Base-by-base conservation (phyloP, 1,140 invertebrate species). In the Polypedilum vanderplanki region DNA sequence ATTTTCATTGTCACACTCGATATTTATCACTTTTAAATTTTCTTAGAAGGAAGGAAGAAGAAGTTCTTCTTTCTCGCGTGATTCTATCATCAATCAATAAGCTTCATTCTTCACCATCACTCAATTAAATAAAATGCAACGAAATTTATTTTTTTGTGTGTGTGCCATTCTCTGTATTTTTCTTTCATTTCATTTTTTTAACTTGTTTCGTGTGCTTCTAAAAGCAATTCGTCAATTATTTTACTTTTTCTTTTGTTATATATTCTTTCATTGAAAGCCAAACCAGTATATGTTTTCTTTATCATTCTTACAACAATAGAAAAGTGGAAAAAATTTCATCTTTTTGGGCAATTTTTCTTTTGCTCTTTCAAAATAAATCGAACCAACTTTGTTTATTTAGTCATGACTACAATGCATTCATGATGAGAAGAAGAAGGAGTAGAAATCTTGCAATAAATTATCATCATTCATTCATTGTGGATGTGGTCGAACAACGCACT, bases 111-210 rank as follows among this genome's bases (percentile, higher is more conserved):
- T 57, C 46, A 57, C 46, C n/a, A 57, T 57, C 46, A 57, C 46
- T 57, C 46, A 57, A 33, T 57, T 57, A 15, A 57, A 57, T 57
- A 57, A 57, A 57, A 57, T 57, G 46, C 46, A 57, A 57, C n/a
- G 4, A 12, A 46, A 12, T 46, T 46, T 57, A 15, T 57, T 57
- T 12, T 57, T 57, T 57, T 15, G 24, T 57, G 46, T 57, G 12
- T 57, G 46, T 12, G 46, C 46, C 46, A 57, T 57, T 57, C 46
- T 57, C 46, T 57, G 3, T 57, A 1, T 3, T 46, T 46, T 46
- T 46, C 41, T 46, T 46, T 46, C 41, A 46, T 46, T 46, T 46
- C 40, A 7, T 15, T 12, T 46, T 46, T 12, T 57, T 57, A 15
- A 57, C 46, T 57, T n/a, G 12, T 15, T 57, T 12, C 46, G 12